Conservation (phyloP, 1,140 invertebrate genomes). For the Leptonema lineaticorne region DNA sequence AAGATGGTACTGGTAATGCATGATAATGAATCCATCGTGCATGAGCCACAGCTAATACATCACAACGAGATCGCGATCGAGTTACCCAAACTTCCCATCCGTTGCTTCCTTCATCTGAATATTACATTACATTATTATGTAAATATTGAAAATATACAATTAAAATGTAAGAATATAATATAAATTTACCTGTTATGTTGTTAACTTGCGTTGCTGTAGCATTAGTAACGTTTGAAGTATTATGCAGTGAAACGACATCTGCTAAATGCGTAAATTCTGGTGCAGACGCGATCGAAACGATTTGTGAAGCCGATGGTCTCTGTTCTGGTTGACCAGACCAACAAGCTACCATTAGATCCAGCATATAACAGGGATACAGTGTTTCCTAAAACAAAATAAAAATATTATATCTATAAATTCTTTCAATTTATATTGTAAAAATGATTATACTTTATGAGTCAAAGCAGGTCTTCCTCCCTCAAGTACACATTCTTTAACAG, state of each 20-base stretch:
- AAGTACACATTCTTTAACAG: slow-evolving; percentile 93
- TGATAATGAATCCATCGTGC: slow-evolving; percentile 37
- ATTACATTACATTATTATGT: neutral
- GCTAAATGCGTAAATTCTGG: slow-evolving; percentile 90
- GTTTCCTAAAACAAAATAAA: slow-evolving; percentile 57
- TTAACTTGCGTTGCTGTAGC: slow-evolving; percentile 44
- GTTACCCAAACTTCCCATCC: slow-evolving; percentile 40
- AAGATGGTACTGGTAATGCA: slow-evolving; percentile 24
- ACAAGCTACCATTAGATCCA: slow-evolving; percentile 94
- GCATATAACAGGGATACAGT: slow-evolving; percentile 83
- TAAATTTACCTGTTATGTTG: slow-evolving; percentile 36
- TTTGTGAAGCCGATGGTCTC: slow-evolving; percentile 89
- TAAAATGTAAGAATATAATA: neutral
- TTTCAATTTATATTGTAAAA: neutral
- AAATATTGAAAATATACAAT: neutral
- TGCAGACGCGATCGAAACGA: slow-evolving; percentile 86
- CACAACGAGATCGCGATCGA: slow-evolving; percentile 31
- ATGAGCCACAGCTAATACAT: slow-evolving; percentile 33
- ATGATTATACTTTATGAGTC: slow-evolving; percentile 67
- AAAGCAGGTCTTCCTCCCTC: slow-evolving; percentile 90
- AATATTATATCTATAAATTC: neutral
- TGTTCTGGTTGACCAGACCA: slow-evolving; percentile 64
- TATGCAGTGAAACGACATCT: slow-evolving; percentile 73
- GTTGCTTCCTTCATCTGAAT: slow-evolving; percentile 31
- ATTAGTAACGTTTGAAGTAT: slow-evolving; percentile 59